A percentile compares a stretch with the other conserved stretches of the same genome.
These are phyloP conservation scores for Ypsolopha scabrella DNA, from an alignment of 2,888 invertebrate species.

Conservation along the genomic window DNA sequence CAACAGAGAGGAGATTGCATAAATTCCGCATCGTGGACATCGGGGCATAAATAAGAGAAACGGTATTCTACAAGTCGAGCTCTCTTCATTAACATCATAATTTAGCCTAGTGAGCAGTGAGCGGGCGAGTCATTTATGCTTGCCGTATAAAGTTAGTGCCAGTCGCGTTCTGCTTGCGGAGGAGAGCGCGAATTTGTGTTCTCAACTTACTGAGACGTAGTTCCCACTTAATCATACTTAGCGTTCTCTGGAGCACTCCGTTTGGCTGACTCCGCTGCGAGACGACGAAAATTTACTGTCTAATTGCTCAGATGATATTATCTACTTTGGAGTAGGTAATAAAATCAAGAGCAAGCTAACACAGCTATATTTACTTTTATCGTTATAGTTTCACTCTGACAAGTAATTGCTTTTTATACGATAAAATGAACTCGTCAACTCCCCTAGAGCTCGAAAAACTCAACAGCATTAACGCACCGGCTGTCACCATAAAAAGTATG, in stretches of 20 bases:
- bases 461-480: conserved; percentile 1
- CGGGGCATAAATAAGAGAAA: neutral
- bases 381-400: neutral
- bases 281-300: conserved; percentile 9
- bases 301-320: neutral
- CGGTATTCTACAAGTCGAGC: neutral
- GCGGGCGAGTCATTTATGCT: conserved; percentile 20
- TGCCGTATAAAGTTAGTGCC: conserved; percentile 19
- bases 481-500: neutral
- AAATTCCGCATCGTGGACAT: neutral
- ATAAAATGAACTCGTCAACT: neutral
- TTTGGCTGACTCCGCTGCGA: conserved; percentile 25
- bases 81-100: conserved; percentile 15
- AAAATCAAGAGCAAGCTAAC: neutral
- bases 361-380: neutral
- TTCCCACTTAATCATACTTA: conserved; percentile 33
- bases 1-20: neutral
- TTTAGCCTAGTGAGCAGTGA: conserved; percentile 18
- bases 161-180: conserved; percentile 19
- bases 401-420: neutral
- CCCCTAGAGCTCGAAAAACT: neutral
- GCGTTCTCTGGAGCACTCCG: conserved; percentile 16
- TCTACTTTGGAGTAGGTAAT: neutral
- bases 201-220: conserved; percentile 26
- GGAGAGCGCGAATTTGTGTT: conserved; percentile 23